These are phyloP conservation scores for Oncorhynchus masou DNA, from an alignment of 2,113 vertebrate genomes.

Conservation along the genomic window DNA sequence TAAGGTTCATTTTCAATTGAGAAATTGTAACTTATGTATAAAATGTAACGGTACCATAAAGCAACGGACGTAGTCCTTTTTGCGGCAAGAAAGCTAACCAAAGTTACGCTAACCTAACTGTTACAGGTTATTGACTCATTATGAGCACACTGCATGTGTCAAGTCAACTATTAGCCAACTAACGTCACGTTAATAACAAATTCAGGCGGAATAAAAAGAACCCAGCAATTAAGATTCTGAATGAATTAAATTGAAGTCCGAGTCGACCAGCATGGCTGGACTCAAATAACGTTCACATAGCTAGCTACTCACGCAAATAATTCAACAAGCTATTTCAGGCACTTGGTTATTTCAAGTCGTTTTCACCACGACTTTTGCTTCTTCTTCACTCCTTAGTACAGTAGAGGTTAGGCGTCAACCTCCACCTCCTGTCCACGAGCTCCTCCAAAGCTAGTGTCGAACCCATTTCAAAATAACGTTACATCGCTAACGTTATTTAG, in stretches of 20 bases:
- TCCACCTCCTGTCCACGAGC: conserved; percentile 6
- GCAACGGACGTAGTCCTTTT: too few relatives aligned
- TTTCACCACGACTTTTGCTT: not conserved
- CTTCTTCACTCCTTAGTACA: not conserved
- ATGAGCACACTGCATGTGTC: too few relatives aligned
- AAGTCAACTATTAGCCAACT: not conserved
- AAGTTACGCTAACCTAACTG: too few relatives aligned
- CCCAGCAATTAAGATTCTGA: not conserved
- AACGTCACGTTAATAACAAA: not conserved
- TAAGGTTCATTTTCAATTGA: too few relatives aligned
- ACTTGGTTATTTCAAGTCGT: not conserved
- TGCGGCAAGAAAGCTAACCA: too few relatives aligned
- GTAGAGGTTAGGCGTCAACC: not conserved
- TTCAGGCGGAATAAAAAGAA: not conserved
- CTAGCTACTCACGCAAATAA: not conserved
- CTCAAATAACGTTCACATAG: not conserved
- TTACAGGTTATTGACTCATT: too few relatives aligned
- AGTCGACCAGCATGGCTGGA: not conserved
- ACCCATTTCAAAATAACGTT: conserved; percentile 26
- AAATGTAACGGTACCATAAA: too few relatives aligned
- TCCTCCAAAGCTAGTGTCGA: conserved; percentile 10
- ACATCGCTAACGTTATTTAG: too few relatives aligned
- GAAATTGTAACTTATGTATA: too few relatives aligned
- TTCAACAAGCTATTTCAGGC: not conserved
- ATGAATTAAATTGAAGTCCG: not conserved